Evolutionary conservation across 1,140 invertebrate genomes (phyloP), one percentile per base, ranked within the genome.

Genomic region (Matsumurasca onukii): DNA sequence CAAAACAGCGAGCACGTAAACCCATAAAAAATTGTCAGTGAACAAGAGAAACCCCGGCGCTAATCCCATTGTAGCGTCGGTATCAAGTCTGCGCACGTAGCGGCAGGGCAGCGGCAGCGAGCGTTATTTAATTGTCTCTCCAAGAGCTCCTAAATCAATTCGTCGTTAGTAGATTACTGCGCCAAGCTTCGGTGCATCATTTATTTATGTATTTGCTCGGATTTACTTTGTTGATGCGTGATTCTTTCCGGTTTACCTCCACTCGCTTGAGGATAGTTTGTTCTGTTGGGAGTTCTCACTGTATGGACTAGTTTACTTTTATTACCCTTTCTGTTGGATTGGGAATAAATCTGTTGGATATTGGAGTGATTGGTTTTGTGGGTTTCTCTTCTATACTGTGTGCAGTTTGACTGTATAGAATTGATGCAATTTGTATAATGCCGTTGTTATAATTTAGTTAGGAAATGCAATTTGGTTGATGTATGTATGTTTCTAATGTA

Each of bases 21-120:
- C 22, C 55, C 55, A 59, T 59, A 59, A 59, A 59, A 59, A 59
- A 59, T 59, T 59, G 55, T 59, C 55, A 27, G 24, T 59, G 30
- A 59, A 22, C 55, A 5, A 59, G 55, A 59, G 55, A 59, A 59
- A 59, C 30, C 24, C 24, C 13, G 15, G 55, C 5, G 25, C 55
- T 59, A 59, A 59, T 59, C 55, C 55, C 25, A 59, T 59, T 59
- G 55, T 51, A 5, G 3, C 49, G n/a, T 39, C 34, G 22, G 15
- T 59, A 59, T 29, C 3, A 5, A 59, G 55, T 22, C 55, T 9
- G 25, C 30, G 5, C 55, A 59, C 55, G 55, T 59, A 59, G 34
- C 55, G 13, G 55, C 49, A 22, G 3, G 34, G 5, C 49, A 12
- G 49, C 49, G 22, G 55, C 55, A 15, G 55, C 55, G 25, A 59